Conservation (phyloP, 1,140 invertebrate species). For the Cydia splendana region DNA sequence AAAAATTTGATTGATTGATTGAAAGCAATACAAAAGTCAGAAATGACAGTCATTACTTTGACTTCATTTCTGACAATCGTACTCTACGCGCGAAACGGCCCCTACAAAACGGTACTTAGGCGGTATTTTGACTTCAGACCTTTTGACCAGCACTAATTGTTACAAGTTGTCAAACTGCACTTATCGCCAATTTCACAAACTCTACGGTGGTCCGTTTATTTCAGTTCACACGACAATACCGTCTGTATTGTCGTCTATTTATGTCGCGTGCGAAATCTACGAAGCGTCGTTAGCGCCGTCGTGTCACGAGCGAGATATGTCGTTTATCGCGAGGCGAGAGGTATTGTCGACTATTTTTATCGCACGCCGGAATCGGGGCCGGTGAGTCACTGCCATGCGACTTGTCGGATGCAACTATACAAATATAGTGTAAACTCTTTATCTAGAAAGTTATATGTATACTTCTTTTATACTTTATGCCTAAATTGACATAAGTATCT, state of each 20-base stretch:
- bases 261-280: background rate
- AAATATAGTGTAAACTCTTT: background rate
- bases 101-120: no score
- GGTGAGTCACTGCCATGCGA: conserved; percentile 19
- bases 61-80: no score
- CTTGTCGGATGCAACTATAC: background rate
- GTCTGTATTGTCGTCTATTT: conserved; percentile 20
- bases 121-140: no score
- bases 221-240: background rate
- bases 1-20: no score
- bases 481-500: no score
- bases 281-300: background rate
- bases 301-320: background rate
- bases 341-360: conserved; percentile 19
- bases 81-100: no score
- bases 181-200: background rate
- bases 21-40: no score
- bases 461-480: no score
- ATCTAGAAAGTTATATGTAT: no score
- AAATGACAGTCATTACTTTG: no score
- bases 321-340: background rate
- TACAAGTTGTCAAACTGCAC: background rate
- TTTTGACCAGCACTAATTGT: background rate
- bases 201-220: conserved; percentile 24
- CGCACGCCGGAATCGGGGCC: conserved; percentile 17